These are phyloP conservation scores for Prolemur simus DNA, from an alignment of 2,113 vertebrate species.

Conservation along the genomic window DNA sequence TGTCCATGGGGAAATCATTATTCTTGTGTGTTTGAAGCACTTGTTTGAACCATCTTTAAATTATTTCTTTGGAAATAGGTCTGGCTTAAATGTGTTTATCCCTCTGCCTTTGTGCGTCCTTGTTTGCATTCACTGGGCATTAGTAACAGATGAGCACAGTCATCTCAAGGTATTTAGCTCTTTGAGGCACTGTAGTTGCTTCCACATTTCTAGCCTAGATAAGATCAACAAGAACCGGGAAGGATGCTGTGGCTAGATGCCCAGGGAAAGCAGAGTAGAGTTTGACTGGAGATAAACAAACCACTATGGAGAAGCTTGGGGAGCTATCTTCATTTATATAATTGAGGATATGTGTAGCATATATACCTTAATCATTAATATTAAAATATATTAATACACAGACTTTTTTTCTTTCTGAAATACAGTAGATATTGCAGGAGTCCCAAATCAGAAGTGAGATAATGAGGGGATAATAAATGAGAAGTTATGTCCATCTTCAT, in stretches of 20 bases:
- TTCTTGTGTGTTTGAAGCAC: slow-evolving; percentile 72
- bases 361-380: not conserved
- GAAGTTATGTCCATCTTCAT: not conserved
- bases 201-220: slow-evolving; percentile 75
- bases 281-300: slow-evolving; percentile 54
- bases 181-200: slow-evolving; percentile 78
- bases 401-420: not conserved
- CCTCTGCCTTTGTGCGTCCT: slow-evolving; percentile 70
- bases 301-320: not conserved
- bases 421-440: not conserved
- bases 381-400: not conserved
- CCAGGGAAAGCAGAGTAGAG: slow-evolving; percentile 67
- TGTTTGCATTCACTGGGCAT: slow-evolving; percentile 77
- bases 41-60: slow-evolving; percentile 80
- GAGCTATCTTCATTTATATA: not conserved
- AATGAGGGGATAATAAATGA: not conserved
- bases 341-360: not conserved
- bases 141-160: slow-evolving; percentile 77
- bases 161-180: slow-evolving; percentile 67
- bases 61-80: slow-evolving; percentile 79
- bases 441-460: not conserved
- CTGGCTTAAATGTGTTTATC: slow-evolving; percentile 80
- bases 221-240: slow-evolving; percentile 76
- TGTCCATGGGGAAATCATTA: slow-evolving; percentile 79
- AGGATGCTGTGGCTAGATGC: slow-evolving; percentile 76